These are phyloP conservation scores for Muricea muricata DNA, from an alignment of 92 coral and sea anemone species.

Conservation along the genomic window DNA sequence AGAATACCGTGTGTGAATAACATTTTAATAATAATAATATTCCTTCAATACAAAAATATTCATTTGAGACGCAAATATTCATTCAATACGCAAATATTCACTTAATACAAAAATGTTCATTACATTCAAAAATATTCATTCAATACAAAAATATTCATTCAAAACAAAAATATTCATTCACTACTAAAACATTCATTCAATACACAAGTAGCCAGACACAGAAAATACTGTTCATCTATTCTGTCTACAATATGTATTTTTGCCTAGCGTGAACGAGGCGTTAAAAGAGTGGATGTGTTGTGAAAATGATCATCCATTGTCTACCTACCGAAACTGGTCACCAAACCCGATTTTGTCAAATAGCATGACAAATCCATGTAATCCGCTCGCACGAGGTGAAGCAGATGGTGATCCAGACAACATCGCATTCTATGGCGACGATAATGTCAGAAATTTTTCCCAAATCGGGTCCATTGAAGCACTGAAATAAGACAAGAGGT, in stretches of 20 bases:
- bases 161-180: too few species aligned
- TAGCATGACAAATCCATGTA: slow-evolving; percentile 52
- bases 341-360: slow-evolving; percentile 63
- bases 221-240: slow-evolving; percentile 57
- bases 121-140: too few species aligned
- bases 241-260: slow-evolving; percentile 40
- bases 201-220: slow-evolving; percentile 25
- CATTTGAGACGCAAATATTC: too few species aligned
- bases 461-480: too few species aligned
- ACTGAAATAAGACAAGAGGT: too few species aligned
- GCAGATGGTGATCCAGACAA: slow-evolving; percentile 46
- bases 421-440: slow-evolving; percentile 51
- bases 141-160: too few species aligned
- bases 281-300: slow-evolving; percentile 56
- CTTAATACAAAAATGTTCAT: too few species aligned
- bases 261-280: slow-evolving; percentile 50
- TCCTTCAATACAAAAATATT: too few species aligned
- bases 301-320: slow-evolving; percentile 53
- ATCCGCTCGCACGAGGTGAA: slow-evolving; percentile 57
- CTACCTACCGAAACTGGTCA: slow-evolving; percentile 62
- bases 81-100: background rate
- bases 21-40: too few species aligned
- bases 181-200: background rate
- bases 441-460: too few species aligned
- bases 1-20: too few species aligned